These are phyloP conservation scores for Typhlomys cinereus DNA, from an alignment of 2,113 vertebrate genomes.

Conservation along the genomic window DNA sequence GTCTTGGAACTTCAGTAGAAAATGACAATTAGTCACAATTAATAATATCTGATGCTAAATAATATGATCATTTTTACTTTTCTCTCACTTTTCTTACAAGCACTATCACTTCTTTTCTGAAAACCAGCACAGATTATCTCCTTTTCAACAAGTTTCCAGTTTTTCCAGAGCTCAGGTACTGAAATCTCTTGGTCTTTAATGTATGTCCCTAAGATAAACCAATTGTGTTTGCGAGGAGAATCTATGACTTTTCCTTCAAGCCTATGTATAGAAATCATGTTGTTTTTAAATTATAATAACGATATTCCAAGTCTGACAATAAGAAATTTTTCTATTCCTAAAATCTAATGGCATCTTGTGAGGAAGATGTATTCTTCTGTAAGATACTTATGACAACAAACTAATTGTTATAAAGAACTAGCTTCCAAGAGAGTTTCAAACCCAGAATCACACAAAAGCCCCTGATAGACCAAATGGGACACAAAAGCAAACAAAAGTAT, in stretches of 20 bases:
- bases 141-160: background rate
- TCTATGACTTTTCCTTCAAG: background rate
- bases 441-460: too few species aligned
- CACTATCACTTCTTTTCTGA: background rate
- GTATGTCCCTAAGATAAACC: background rate
- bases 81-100: background rate
- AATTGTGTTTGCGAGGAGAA: background rate
- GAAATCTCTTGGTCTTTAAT: background rate
- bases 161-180: background rate
- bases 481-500: too few species aligned
- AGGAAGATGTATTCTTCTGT: background rate
- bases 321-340: constrained; percentile 5
- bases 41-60: background rate
- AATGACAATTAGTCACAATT: background rate
- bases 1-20: background rate
- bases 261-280: background rate
- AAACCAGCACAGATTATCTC: background rate
- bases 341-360: background rate
- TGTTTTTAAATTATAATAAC: background rate
- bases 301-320: background rate
- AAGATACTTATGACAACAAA: background rate
- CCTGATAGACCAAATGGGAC: too few species aligned
- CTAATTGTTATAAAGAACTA: background rate
- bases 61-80: constrained; percentile 1
- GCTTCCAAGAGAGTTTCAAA: too few species aligned